Evolutionary conservation across 1,140 invertebrate species (phyloP), one percentile per base, ranked within the genome.

Genomic region (Drosophila repleta): DNA sequence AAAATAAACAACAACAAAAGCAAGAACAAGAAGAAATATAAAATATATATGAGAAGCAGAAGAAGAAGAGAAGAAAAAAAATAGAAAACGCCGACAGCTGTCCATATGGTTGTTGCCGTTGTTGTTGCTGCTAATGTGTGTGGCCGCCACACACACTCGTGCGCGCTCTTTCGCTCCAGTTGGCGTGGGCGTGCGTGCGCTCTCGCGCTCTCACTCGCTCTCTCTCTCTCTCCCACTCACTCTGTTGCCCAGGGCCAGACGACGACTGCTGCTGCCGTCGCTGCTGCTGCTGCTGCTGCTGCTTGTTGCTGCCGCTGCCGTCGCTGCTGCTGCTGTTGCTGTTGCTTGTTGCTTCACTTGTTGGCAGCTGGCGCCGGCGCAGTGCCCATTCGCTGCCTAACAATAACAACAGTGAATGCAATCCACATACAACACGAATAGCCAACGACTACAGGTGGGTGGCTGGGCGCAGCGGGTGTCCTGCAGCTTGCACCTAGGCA

Each of bases 331-430:
- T 26, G 64, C 5, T 65, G 46, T 18, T 37, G 41, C 20, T 60
- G 49, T 41, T 77, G 81, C 82, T 85, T 85, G 81, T 85, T 85
- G 81, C 82, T 85, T 85, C 81, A 85, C 82, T 85, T 85, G 81
- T 87, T 85, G 81, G 70, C 74, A 72, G 55, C 26, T 21, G 62
- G 74, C 81, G 82, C 82, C 67, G 72, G 81, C 81, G 81, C 82
- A 74, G 45, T 21, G 41, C 24, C n/a, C n/a, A n/a, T n/a, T 29
- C 20, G 39, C 65, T 76, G 43, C 32, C 62, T 56, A 46, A 64
- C 62, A 80, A 80, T 80, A 80, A 80, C 77, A 80, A 65, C 67
- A 53, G 24, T 20, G 32, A 76, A 84, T 84, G 49, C 74, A 37
- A 66, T 85, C 82, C 82, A 85, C 73, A 76, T 7, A 11, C 37